phyloP scores from a whole-genome alignment of 2,797 vertebrate genomes.

The Lophius americanus region DNA sequence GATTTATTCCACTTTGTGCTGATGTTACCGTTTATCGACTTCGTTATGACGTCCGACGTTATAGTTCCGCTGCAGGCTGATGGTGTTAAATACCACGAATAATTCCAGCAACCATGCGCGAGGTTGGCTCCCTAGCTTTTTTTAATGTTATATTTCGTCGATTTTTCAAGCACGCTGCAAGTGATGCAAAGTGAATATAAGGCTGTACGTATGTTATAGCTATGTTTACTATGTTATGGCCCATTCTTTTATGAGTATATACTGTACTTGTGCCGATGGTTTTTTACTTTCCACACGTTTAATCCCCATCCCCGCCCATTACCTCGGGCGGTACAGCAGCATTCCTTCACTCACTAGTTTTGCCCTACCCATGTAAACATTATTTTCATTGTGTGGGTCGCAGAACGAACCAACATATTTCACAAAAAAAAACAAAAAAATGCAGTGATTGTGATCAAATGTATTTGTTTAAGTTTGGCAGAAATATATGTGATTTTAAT shows the following conservation, averaged over 20 bases:
- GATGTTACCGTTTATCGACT: accelerated
- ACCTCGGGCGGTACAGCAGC: conserved; percentile 60
- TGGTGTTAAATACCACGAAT: not conserved
- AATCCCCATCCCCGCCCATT: conserved; percentile 66
- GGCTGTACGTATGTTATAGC: accelerated
- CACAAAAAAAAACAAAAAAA: not conserved
- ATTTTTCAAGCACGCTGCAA: not conserved
- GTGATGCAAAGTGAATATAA: too few species aligned
- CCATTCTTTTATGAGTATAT: accelerated
- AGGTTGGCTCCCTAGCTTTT: not conserved
- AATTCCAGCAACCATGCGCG: conserved; percentile 32
- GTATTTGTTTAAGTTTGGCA: too few species aligned
- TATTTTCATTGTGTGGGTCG: too few species aligned
- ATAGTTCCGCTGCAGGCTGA: accelerated
- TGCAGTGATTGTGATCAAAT: too few species aligned
- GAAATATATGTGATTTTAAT: too few species aligned
- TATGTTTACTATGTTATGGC: too few species aligned
- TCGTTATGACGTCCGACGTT: not conserved
- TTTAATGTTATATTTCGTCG: not conserved
- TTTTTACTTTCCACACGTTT: conserved; percentile 39
- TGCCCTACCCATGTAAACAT: conserved; percentile 24
- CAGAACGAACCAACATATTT: not conserved
- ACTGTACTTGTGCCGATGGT: not conserved
- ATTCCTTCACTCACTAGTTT: conserved; percentile 62
- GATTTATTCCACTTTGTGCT: not conserved